These are phyloP conservation scores for Azemiops feae DNA, from an alignment of 2,113 vertebrate genomes.

Conservation along the genomic window DNA sequence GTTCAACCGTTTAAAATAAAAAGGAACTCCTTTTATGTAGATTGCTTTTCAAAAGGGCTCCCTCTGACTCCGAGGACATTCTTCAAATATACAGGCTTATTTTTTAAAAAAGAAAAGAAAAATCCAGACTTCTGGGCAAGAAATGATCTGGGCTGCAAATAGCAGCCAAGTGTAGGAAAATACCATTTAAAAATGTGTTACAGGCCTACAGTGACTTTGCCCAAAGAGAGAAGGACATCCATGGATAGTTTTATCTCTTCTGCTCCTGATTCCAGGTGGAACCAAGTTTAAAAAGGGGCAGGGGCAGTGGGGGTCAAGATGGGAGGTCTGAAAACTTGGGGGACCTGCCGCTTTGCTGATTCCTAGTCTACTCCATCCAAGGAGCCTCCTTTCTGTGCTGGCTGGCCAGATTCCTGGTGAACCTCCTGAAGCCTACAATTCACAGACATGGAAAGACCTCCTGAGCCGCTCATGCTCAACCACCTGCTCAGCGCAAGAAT, in stretches of 20 bases:
- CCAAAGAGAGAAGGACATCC: constrained; percentile 57
- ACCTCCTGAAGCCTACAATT: background rate
- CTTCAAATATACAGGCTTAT: constrained; percentile 70
- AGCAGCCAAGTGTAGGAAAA: constrained; percentile 47
- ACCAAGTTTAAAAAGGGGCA: constrained; percentile 16
- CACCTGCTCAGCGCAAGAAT: background rate
- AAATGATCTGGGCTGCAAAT: constrained; percentile 64
- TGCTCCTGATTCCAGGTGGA: constrained; percentile 52
- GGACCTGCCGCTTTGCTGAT: background rate
- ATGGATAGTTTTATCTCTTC: constrained; percentile 48
- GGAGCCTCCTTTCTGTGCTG: background rate
- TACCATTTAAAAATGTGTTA: constrained; percentile 48
- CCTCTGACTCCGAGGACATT: constrained; percentile 69
- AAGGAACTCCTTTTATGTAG: constrained; percentile 62
- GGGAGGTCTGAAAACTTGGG: background rate
- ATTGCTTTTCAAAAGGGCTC: constrained; percentile 67
- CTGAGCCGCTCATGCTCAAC: background rate
- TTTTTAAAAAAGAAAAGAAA: constrained; percentile 13
- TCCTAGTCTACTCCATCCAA: background rate
- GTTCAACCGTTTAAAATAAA: constrained; percentile 61
- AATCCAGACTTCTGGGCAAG: constrained; percentile 52
- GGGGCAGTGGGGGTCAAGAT: too few relatives aligned
- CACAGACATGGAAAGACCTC: background rate
- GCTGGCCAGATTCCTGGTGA: background rate
- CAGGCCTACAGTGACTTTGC: constrained; percentile 56